phyloP scores from a whole-genome alignment of 2,888 invertebrate genomes.

The Diplolepis rosae region DNA sequence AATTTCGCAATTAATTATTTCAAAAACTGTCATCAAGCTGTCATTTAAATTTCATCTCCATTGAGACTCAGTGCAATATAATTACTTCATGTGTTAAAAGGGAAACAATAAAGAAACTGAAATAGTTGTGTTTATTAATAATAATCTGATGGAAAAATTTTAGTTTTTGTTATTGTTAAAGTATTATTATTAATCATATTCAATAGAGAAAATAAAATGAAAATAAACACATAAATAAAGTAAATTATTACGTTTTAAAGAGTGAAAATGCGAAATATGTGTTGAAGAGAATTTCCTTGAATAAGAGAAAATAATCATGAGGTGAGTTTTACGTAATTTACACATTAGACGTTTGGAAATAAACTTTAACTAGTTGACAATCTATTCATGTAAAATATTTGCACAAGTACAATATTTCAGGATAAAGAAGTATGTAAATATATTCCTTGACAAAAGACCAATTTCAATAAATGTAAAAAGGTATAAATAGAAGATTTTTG shows the following conservation, averaged over 20 bases:
- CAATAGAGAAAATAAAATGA: too few relatives aligned
- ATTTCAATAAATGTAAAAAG: too few relatives aligned
- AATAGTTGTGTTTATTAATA: neutral
- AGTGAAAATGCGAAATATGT: neutral
- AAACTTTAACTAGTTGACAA: too few relatives aligned
- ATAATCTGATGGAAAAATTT: neutral
- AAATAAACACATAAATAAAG: too few relatives aligned
- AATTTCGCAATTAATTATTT: neutral
- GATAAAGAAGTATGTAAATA: too few relatives aligned
- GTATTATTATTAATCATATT: too few relatives aligned
- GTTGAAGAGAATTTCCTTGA: neutral
- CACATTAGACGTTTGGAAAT: neutral
- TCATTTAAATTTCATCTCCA: neutral
- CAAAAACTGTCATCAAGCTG: neutral
- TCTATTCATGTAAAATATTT: too few relatives aligned
- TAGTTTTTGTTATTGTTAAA: too few relatives aligned
- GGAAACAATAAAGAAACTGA: neutral
- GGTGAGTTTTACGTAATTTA: neutral
- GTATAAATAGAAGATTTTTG: too few relatives aligned
- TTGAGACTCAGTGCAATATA: neutral
- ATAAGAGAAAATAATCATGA: neutral
- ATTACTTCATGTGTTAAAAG: neutral
- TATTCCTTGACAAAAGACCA: too few relatives aligned
- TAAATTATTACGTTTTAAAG: too few relatives aligned
- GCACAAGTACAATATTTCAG: too few relatives aligned